Evolutionary conservation across 2,113 vertebrate genomes (phyloP).

Genomic region (Engystomops pustulosus): DNA sequence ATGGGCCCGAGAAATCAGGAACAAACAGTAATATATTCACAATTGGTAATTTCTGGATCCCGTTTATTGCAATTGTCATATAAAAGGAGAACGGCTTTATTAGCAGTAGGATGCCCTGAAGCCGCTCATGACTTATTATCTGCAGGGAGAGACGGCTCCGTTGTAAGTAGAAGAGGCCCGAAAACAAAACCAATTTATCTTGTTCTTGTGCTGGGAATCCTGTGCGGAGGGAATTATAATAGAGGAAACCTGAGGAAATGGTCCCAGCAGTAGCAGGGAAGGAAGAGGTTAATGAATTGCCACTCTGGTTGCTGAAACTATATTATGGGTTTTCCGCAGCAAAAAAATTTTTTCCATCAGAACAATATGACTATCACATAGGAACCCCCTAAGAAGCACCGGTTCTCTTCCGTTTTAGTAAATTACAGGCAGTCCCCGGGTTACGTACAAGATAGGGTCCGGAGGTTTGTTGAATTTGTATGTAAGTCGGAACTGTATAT

Average conservation of each 20-base stretch:
- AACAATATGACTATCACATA: too few species aligned
- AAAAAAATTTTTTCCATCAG: too few species aligned
- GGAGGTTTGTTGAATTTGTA: too few species aligned
- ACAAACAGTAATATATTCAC: slow-evolving; percentile 15
- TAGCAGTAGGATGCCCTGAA: not conserved
- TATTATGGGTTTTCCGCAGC: too few species aligned
- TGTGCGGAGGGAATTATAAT: not conserved
- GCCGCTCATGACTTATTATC: not conserved
- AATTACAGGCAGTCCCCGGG: too few species aligned
- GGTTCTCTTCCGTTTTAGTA: too few species aligned
- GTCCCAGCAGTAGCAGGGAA: too few species aligned
- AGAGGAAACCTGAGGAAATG: not conserved
- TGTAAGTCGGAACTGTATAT: too few species aligned
- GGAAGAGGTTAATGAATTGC: too few species aligned
- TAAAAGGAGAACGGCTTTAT: not conserved
- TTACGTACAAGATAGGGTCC: too few species aligned
- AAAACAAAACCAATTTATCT: not conserved
- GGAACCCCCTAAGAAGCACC: too few species aligned
- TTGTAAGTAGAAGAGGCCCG: not conserved
- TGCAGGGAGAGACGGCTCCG: not conserved
- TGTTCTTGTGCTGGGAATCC: not conserved
- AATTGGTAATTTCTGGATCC: not conserved
- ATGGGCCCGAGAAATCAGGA: not conserved
- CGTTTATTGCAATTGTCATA: slow-evolving; percentile 12
- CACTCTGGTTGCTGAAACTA: too few species aligned